These are phyloP conservation scores for Gymnopithys bicolor DNA, from an alignment of 2,797 vertebrate species.

Conservation along the genomic window DNA sequence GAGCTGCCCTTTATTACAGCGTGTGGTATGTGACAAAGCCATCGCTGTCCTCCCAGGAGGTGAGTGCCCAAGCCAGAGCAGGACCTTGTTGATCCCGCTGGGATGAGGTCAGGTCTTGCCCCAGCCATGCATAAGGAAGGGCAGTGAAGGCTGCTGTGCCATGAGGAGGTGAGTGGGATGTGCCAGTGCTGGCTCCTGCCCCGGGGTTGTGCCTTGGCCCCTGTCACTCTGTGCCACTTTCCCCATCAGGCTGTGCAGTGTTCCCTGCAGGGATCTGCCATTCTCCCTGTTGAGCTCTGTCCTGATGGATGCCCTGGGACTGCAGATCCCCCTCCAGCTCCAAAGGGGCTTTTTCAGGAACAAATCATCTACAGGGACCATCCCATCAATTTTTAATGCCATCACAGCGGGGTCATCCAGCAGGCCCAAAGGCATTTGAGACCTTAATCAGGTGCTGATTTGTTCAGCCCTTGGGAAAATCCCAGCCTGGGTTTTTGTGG, in stretches of 20 bases:
- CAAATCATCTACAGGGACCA: not conserved
- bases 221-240: not conserved
- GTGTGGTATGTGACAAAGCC: rapidly evolving
- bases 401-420: not conserved
- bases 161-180: rapidly evolving
- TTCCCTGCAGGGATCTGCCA: not conserved
- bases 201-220: not conserved
- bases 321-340: not conserved
- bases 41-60: rapidly evolving
- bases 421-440: not conserved
- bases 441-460: not conserved
- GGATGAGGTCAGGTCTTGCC: not conserved
- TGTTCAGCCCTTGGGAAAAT: not conserved
- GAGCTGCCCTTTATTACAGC: not conserved
- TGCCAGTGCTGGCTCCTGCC: not conserved
- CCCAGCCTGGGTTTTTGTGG: not conserved
- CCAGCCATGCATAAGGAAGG: rapidly evolving
- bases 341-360: not conserved
- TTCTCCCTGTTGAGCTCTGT: rapidly evolving
- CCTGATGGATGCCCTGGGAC: rapidly evolving
- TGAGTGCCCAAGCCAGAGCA: rapidly evolving
- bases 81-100: rapidly evolving
- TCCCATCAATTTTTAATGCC: not conserved
- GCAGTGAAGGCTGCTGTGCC: not conserved
- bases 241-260: no score